Evolutionary conservation across 2,113 vertebrate genomes (phyloP).

Genomic region (Melospiza georgiana): DNA sequence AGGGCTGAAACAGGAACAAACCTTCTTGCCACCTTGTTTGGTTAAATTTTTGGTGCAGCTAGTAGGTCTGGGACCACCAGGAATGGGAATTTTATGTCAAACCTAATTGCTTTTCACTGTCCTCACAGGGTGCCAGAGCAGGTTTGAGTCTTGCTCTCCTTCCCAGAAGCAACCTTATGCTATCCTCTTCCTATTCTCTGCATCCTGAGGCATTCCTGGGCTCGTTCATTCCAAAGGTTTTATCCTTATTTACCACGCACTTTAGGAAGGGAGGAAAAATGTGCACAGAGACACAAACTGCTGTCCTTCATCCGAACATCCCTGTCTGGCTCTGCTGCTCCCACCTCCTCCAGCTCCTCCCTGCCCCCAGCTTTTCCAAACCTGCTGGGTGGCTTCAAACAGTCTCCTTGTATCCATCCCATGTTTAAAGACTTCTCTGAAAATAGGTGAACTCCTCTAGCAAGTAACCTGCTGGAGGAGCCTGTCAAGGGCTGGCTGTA

Average conservation of each 20-base stretch:
- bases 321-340: not conserved
- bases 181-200: not conserved
- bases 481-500: constrained; percentile 55
- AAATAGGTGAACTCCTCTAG: constrained; percentile 66
- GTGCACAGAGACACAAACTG: not conserved
- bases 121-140: not conserved
- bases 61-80: not conserved
- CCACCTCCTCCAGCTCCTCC: constrained; percentile 33
- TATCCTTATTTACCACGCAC: not conserved
- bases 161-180: not conserved
- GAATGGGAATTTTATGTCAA: not conserved
- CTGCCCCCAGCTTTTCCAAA: constrained; percentile 27
- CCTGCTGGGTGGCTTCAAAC: constrained; percentile 63
- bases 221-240: not conserved
- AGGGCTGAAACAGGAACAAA: not conserved
- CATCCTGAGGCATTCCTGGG: not conserved
- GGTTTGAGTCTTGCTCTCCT: not conserved
- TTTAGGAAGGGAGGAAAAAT: not conserved
- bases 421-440: constrained; percentile 52
- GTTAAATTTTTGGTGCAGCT: not conserved
- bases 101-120: not conserved
- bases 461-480: constrained; percentile 58
- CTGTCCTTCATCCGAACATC: constrained; percentile 32
- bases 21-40: not conserved
- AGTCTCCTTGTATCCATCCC: constrained; percentile 56